Evolutionary conservation across 2,113 vertebrate genomes (phyloP).

Genomic region (Taurulus bubalis): DNA sequence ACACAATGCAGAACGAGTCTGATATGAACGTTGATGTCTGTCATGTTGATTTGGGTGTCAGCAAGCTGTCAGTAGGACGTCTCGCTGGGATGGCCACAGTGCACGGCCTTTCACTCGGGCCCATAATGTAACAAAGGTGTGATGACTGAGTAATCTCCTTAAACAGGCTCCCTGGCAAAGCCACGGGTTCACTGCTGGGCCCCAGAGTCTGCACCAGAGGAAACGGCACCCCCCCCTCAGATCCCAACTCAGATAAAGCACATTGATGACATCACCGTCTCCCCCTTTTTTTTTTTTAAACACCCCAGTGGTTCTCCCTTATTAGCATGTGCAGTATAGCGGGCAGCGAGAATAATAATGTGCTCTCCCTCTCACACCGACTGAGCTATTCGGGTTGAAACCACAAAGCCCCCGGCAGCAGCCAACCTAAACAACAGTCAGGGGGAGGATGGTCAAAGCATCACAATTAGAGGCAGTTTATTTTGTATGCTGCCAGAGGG

Average conservation of each 20-base stretch:
- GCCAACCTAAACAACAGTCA: conserved; percentile 81
- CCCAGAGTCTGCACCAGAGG: conserved; percentile 62
- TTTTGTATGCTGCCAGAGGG: conserved; percentile 65
- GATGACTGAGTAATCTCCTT: conserved; percentile 74
- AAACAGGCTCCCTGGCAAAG: conserved; percentile 73
- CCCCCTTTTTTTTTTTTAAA: conserved; percentile 25
- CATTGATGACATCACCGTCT: conserved; percentile 78
- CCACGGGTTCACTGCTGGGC: conserved; percentile 62
- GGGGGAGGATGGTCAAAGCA: conserved; percentile 74
- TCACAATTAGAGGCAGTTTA: conserved; percentile 76
- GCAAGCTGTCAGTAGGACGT: background rate
- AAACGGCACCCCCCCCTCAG: conserved; percentile 66
- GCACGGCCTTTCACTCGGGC: conserved; percentile 65
- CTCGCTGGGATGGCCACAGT: conserved; percentile 60
- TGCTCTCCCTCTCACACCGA: conserved; percentile 66
- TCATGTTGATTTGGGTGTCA: conserved; percentile 32
- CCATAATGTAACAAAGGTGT: conserved; percentile 82
- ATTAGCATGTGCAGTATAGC: conserved; percentile 78
- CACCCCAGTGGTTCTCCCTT: conserved; percentile 71
- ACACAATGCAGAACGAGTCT: conserved; percentile 5
- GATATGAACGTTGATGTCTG: conserved; percentile 15
- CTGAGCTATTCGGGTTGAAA: conserved; percentile 65
- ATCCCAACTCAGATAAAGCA: conserved; percentile 74
- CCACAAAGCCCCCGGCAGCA: conserved; percentile 64
- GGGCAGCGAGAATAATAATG: conserved; percentile 74